Conservation (phyloP, 2,113 vertebrate species). For the Lamprologus lemairii region DNA sequence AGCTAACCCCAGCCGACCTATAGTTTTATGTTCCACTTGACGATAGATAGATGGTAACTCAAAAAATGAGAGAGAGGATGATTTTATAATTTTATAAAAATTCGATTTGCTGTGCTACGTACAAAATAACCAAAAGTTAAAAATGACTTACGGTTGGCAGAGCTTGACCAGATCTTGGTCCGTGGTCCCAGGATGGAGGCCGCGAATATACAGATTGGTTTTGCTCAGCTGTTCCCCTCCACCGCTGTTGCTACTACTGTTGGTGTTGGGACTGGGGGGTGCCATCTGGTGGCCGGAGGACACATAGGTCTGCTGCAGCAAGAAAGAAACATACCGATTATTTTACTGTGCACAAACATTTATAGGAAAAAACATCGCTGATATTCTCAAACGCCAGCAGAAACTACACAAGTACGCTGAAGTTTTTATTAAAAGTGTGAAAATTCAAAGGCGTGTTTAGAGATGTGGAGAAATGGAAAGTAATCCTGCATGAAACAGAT, state of each 20-base stretch:
- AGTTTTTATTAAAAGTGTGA: background rate
- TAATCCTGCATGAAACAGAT: conserved; percentile 14
- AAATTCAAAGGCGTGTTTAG: background rate
- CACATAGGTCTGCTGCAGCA: conserved; percentile 91
- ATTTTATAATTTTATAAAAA: background rate
- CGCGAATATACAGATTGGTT: conserved; percentile 94
- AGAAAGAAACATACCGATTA: background rate
- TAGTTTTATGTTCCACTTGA: background rate
- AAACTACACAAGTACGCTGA: background rate
- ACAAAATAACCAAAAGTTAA: background rate
- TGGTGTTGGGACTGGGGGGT: conserved; percentile 94
- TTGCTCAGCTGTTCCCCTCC: conserved; percentile 83
- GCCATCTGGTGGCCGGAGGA: conserved; percentile 97
- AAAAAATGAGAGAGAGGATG: background rate
- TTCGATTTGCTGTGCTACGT: background rate
- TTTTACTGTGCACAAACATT: background rate
- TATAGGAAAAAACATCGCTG: background rate
- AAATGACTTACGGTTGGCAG: conserved; percentile 91
- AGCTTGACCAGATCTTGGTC: conserved; percentile 98
- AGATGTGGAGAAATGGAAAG: conserved; percentile 1
- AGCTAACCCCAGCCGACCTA: background rate
- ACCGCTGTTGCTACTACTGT: conserved; percentile 80
- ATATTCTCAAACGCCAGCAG: background rate
- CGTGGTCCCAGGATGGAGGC: conserved; percentile 93
- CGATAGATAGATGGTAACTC: background rate